Base-by-base conservation (phyloP, 2,113 vertebrate species). In the Meleagris gallopavo region DNA sequence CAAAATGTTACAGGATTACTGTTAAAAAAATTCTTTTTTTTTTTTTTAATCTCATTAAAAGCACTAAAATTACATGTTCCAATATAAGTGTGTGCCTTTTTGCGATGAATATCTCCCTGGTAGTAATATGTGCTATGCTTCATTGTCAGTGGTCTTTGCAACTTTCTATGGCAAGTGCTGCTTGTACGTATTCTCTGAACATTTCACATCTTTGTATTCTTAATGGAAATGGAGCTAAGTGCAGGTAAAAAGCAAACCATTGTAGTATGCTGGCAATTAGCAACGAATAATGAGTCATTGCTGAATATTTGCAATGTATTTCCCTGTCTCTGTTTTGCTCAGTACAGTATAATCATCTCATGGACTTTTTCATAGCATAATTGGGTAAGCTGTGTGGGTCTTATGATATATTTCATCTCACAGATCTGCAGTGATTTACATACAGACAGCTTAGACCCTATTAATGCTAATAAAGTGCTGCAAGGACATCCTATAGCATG, bases 371-470 rank as follows among this genome's bases (percentile, higher is more conserved):
- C 72, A 32, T 58, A 18, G 24, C 34, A 16, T 82, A 36, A 43
- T 74, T 89, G 82, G 38, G 30, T 50, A 84, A 61, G 27, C 60
- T 4, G 1, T 25, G 40, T 60, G 45, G 52, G 13, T 81, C 80
- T n/a, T 46, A 50, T 11, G 58, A 48, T 84, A 11, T 29, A 86
- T 86, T 86, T 78, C 48, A 62, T 88, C 83, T 97, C 27, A 55
- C 78, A 52, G 66, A 96, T 91, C 61, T 95, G 95, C 85, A 86
- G 24, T 83, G 92, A 88, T 95, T 91, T 77, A 80, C 93, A 95
- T 94, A 90, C 91, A 95, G 93, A 93, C 88, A 95, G 86, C 90
- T 95, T 95, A 95, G 92, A 88, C 91, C 87, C 65, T 36, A 29
- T 81, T 94, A 74, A 92, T 77, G 87, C 86, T 90, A 62, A 82